Base-by-base conservation (phyloP, 2,888 invertebrate genomes). In the Globia sparganii region DNA sequence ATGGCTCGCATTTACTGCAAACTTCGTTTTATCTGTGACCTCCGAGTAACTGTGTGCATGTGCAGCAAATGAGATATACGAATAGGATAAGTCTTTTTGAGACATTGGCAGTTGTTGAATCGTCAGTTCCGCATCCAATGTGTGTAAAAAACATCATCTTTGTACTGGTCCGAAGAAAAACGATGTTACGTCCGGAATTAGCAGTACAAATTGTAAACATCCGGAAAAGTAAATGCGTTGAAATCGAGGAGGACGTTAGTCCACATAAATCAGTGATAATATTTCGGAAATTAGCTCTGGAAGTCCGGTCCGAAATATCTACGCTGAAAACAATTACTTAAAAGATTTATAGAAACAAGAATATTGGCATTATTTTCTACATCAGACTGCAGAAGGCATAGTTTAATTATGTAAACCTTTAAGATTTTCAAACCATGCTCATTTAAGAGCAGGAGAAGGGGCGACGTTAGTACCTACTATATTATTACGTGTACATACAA, bases 401-500 rank as follows among this genome's bases (percentile, higher is more conserved):
- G n/a, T 53, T 43, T 40, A 34, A 62, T 43, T 75, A 46, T 46
- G 11, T 37, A 18, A 64, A 62, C 2, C 9, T 40, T 31, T 0
- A 37, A 21, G 31, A 72, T 56, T 56, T 11, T 37, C 18, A 49
- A 59, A 59, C 31, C 59, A 40, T 28, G 13, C 21, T 34, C 9
- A 31, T 75, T 75, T 64, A 53, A 25, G n/a, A 62, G 25, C 18
- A 66, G 28, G 25, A 34, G 37, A 59, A 77, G 13, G 71, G n/a
- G 43, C 31, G 21, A 62, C 9, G 21, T 59, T 71, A 31, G 58
- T 71, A 70, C 6, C 28, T 76, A 64, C 53, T 68, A 58, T 25
- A 49, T 13, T 80, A 62, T 66, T 75, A 75, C 56, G 56, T 70
- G 64, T 40, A 56, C 80, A 28, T 40, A 70, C 46, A 70, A 74